Conservation (phyloP, 1,140 invertebrate species). For the Notospermus geniculatus region DNA sequence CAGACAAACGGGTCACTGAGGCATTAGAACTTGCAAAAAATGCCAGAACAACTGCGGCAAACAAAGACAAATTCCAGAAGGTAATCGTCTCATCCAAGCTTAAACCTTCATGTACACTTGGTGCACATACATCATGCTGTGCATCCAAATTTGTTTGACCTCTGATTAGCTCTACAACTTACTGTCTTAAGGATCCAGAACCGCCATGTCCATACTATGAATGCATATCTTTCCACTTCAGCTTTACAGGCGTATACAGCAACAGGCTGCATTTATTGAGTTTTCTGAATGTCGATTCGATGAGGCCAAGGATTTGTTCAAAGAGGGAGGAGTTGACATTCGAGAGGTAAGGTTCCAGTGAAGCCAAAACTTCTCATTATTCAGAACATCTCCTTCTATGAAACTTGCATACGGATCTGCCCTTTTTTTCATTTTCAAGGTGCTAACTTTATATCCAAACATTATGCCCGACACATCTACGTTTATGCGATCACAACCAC, state of each 20-base stretch:
- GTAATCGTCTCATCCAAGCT: too few relatives aligned
- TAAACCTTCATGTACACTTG: too few relatives aligned
- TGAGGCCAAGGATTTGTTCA: slow-evolving; percentile 56
- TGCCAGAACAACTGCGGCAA: slow-evolving; percentile 54
- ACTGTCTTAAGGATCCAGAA: too few relatives aligned
- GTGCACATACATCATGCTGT: too few relatives aligned
- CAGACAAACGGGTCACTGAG: slow-evolving; percentile 57
- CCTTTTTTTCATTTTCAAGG: slow-evolving; percentile 32
- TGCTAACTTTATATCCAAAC: slow-evolving; percentile 57
- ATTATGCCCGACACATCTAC: slow-evolving; percentile 48
- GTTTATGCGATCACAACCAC: slow-evolving; percentile 53
- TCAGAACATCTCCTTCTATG: too few relatives aligned
- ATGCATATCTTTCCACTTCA: too few relatives aligned
- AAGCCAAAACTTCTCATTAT: too few relatives aligned
- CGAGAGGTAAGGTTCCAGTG: slow-evolving; percentile 55
- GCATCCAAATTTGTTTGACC: too few relatives aligned
- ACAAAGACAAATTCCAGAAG: slow-evolving; percentile 55
- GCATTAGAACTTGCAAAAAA: slow-evolving; percentile 59
- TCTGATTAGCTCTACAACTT: too few relatives aligned
- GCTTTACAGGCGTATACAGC: slow-evolving; percentile 50
- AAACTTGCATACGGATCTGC: too few relatives aligned
- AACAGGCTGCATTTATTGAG: slow-evolving; percentile 60
- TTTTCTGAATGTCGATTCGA: slow-evolving; percentile 57
- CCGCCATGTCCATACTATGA: too few relatives aligned
- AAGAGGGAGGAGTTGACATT: slow-evolving; percentile 54